A percentile compares a stretch with the other conserved stretches of the same genome.
Conservation (phyloP, 2,888 invertebrate genomes). For the Bedellia somnulentella region DNA sequence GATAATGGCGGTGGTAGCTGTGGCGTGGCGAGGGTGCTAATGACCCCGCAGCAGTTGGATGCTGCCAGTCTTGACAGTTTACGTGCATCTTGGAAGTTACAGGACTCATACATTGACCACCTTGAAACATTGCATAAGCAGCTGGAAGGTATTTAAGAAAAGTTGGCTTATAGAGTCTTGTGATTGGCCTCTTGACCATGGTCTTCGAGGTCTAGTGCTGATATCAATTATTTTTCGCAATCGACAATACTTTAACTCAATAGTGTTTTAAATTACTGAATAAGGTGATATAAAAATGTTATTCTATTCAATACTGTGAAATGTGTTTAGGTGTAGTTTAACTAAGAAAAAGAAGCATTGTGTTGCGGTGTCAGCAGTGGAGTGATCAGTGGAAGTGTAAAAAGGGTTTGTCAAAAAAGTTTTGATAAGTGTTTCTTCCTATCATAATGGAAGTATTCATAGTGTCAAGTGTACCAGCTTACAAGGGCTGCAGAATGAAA, state of each 20-base stretch:
- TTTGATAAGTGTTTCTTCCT: too few relatives aligned
- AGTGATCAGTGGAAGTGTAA: too few relatives aligned
- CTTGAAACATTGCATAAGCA: slow-evolving; percentile 74
- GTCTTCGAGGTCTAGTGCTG: slow-evolving; percentile 24
- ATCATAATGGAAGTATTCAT: too few relatives aligned
- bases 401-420: too few relatives aligned
- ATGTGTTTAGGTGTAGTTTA: not conserved
- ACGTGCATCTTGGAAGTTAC: slow-evolving; percentile 71
- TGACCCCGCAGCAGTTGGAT: slow-evolving; percentile 67
- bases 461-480: too few relatives aligned
- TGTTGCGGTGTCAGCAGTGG: too few relatives aligned
- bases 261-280: slow-evolving; percentile 13
- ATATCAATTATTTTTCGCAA: slow-evolving; percentile 37
- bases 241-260: slow-evolving; percentile 61
- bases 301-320: not conserved
- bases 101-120: slow-evolving; percentile 75
- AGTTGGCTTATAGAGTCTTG: slow-evolving; percentile 50
- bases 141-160: slow-evolving; percentile 75
- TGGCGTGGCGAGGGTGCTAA: slow-evolving; percentile 56
- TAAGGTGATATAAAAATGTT: slow-evolving; percentile 10
- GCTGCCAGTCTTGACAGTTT: slow-evolving; percentile 63
- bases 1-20: slow-evolving; percentile 53
- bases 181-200: slow-evolving; percentile 28
- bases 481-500: too few relatives aligned
- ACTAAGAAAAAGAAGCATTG: too few relatives aligned